These are phyloP conservation scores for Prionailurus viverrinus DNA, from an alignment of 2,113 vertebrate species.

Conservation along the genomic window DNA sequence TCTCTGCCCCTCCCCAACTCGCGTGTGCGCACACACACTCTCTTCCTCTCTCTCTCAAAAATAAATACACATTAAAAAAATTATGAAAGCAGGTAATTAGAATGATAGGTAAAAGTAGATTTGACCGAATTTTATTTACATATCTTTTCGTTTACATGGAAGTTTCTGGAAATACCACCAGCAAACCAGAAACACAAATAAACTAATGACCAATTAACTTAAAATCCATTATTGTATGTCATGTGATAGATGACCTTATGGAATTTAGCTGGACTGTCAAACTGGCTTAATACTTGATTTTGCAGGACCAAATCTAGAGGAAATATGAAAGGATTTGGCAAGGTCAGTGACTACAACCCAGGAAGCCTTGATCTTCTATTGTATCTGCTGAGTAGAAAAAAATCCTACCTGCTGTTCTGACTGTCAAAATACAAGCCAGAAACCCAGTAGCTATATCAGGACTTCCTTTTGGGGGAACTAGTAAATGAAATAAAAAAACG, in stretches of 20 bases:
- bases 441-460: slow-evolving; percentile 51
- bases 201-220: slow-evolving; percentile 44
- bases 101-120: neutral
- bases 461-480: slow-evolving; percentile 49
- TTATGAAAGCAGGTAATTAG: neutral
- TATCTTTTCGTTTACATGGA: neutral
- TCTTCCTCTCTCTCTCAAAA: too few species aligned
- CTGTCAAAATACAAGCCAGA: neutral
- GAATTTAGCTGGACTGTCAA: slow-evolving; percentile 55
- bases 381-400: neutral
- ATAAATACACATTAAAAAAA: neutral
- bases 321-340: slow-evolving; percentile 56
- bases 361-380: neutral
- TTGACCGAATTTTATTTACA: slow-evolving; percentile 38
- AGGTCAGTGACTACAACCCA: neutral
- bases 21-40: too few species aligned
- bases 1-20: too few species aligned
- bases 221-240: slow-evolving; percentile 49
- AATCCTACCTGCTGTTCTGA: neutral
- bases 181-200: slow-evolving; percentile 44
- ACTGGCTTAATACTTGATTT: slow-evolving; percentile 52
- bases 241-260: neutral
- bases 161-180: slow-evolving; percentile 1
- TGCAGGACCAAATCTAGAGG: slow-evolving; percentile 20
- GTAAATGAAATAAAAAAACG: slow-evolving; percentile 54